A percentile compares a stretch with the other conserved stretches of the same genome.
These are phyloP conservation scores for Garrulus glandarius DNA, from an alignment of 2,797 vertebrate genomes.

Conservation along the genomic window DNA sequence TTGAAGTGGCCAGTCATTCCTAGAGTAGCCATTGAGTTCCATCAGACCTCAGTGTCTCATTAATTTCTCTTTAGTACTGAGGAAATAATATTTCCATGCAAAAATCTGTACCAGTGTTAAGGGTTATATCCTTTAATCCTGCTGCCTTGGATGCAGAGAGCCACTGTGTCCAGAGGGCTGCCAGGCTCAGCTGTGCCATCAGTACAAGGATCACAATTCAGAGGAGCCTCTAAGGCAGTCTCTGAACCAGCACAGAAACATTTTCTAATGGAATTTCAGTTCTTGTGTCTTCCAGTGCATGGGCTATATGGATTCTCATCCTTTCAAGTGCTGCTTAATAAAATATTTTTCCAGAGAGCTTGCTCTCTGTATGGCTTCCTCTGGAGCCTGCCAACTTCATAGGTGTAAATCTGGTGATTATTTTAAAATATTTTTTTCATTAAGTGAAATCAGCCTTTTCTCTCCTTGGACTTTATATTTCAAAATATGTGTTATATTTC, in stretches of 20 bases:
- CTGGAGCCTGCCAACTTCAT: background rate
- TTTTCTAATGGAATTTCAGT: background rate
- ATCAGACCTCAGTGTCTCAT: background rate
- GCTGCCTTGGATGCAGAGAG: background rate
- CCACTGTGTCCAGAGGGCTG: background rate
- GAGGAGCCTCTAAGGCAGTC: background rate
- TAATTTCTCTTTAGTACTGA: background rate
- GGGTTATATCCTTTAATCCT: background rate
- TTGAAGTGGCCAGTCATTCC: background rate
- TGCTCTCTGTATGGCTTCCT: background rate
- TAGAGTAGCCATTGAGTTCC: background rate
- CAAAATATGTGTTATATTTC: background rate
- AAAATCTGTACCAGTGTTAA: background rate
- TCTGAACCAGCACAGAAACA: background rate
- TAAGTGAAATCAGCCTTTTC: background rate
- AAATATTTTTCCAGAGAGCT: background rate
- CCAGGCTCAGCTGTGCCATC: background rate
- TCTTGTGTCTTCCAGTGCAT: background rate
- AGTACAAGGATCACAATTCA: background rate
- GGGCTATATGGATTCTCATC: background rate
- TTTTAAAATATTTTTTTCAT: background rate
- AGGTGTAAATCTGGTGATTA: background rate
- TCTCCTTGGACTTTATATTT: background rate
- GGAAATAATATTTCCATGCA: background rate
- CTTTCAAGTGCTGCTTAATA: background rate